phyloP scores from a whole-genome alignment of 2,113 vertebrate genomes.

The Anoplopoma fimbria region DNA sequence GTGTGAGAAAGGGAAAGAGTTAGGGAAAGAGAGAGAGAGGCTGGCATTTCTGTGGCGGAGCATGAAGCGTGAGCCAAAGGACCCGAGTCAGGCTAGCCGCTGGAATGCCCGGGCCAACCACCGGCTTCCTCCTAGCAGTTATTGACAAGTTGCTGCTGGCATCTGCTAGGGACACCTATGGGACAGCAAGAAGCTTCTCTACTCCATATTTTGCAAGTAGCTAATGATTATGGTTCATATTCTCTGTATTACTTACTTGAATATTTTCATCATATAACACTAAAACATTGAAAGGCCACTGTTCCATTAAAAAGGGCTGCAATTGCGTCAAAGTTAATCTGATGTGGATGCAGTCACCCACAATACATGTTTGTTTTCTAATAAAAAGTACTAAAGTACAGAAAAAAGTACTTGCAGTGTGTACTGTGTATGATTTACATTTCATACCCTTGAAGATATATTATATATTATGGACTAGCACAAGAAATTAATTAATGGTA shows the following conservation, averaged over 20 bases:
- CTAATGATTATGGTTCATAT: neutral
- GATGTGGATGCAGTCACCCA: neutral
- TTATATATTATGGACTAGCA: neutral
- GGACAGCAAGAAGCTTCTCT: slow-evolving; percentile 25
- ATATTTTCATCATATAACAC: neutral
- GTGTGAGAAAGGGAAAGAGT: neutral
- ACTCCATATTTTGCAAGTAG: neutral
- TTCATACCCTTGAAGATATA: neutral
- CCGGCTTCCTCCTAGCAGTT: slow-evolving; percentile 78
- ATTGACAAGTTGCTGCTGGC: slow-evolving; percentile 78
- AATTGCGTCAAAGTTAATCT: neutral
- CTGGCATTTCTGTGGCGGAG: slow-evolving; percentile 78
- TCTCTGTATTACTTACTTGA: neutral
- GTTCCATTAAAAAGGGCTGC: neutral
- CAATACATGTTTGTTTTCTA: neutral
- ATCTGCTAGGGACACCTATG: slow-evolving; percentile 65
- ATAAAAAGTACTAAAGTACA: neutral
- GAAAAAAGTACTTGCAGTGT: neutral
- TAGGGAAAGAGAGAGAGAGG: slow-evolving; percentile 28
- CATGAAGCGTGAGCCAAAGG: slow-evolving; percentile 71
- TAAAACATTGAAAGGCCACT: neutral
- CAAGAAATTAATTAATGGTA: neutral
- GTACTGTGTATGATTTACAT: neutral
- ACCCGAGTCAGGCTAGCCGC: slow-evolving; percentile 69
- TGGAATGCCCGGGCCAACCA: slow-evolving; percentile 82